Evolutionary conservation across 2,888 invertebrate genomes (phyloP).

Genomic region (Epicampocera succincta): DNA sequence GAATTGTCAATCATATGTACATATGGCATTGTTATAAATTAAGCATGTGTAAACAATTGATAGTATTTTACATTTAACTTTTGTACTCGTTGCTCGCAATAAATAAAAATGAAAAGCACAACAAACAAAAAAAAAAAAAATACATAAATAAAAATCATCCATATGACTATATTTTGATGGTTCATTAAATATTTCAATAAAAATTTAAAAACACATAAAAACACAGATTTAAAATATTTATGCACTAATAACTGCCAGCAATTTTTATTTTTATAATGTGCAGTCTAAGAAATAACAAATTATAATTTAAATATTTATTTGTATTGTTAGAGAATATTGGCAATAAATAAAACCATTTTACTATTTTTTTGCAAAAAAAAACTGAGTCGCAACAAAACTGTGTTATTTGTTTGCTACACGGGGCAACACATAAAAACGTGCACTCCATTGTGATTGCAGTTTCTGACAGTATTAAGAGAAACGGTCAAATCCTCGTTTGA

Average conservation of each 20-base stretch:
- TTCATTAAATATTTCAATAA: constrained; percentile 46
- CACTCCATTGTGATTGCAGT: no score
- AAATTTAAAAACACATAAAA: constrained; percentile 15
- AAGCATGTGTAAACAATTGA: constrained; percentile 64
- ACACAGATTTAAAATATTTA: constrained; percentile 22
- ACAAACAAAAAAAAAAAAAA: constrained; percentile 2
- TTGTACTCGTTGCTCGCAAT: neutral
- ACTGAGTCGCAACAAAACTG: no score
- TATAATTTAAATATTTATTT: neutral
- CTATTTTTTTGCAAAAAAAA: no score
- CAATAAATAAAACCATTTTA: neutral
- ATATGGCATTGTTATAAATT: constrained; percentile 64
- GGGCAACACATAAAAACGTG: no score
- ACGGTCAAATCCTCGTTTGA: no score
- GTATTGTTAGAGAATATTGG: neutral
- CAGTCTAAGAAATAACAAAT: neutral
- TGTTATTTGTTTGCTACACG: no score
- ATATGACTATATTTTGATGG: constrained; percentile 33
- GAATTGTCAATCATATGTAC: constrained; percentile 56
- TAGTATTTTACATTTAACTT: constrained; percentile 56
- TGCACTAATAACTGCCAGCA: constrained; percentile 36
- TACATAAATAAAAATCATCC: no score
- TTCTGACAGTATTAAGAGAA: no score
- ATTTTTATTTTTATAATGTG: constrained; percentile 1
- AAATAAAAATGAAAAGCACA: neutral